Evolutionary conservation across 2,888 invertebrate genomes (phyloP), one percentile per base, ranked within the genome.

Genomic region (Exocentrus adspersus): DNA sequence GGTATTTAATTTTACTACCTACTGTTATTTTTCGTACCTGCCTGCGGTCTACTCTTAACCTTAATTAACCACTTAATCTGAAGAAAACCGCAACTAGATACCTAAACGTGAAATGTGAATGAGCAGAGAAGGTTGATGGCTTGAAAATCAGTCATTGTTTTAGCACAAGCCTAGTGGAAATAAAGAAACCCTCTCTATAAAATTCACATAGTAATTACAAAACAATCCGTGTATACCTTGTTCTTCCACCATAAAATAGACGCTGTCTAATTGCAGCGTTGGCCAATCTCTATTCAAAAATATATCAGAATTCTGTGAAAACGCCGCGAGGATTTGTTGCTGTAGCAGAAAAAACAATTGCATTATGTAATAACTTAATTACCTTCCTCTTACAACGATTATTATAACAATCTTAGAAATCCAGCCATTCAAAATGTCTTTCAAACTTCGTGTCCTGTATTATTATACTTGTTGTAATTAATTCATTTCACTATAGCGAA

Each of bases 331-430:
- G 46, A 20, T 32, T 19, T 37, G n/a, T 37, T n/a, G 30, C n/a
- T 12, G 30, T 54, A 54, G 10, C 42, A 32, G 45, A 45, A 46
- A 32, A n/a, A 30, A 57, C 46, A 32, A 45, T 24, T 20, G 46
- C 12, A 17, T 57, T 57, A 57, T 46, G 57, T 46, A 57, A 57
- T n/a, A 19, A 32, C 46, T 19, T 57, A 20, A 28, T 54, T 43
- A 24, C 14, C 32, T 46, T 46, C 30, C 20, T 19, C 20, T 32
- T 32, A n/a, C 19, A 19, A 46, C 46, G 30, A 24, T 41, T 30
- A 51, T 43, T 6, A 21, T 54, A 50, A 17, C 7, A 7, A 37
- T 21, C 43, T 53, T 12, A 19, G 41, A 20, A 53, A 20, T 24
- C 48, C 10, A 43, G 19, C n/a, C 41, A 24, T 42, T 41, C 20